Base-by-base conservation (phyloP, 1,140 invertebrate genomes). In the Conus betulinus region DNA sequence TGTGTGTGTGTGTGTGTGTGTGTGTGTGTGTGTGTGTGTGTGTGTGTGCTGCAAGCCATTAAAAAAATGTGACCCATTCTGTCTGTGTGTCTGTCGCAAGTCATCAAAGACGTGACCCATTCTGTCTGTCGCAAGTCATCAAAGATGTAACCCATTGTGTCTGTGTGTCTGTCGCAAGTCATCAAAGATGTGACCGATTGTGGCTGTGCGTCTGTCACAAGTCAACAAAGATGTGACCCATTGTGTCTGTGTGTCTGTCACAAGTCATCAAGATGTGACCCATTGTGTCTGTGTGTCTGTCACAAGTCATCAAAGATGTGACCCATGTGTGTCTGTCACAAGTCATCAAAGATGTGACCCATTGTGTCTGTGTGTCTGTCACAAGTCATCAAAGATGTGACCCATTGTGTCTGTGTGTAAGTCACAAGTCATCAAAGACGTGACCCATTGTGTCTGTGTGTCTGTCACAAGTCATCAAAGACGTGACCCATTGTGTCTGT, bases 1-100 rank as follows among this genome's bases (percentile, higher is more conserved):
- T 82, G 53, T 82, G 53, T 82, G 53, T 82, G 53, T 74, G 71
- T 20, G 71, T 74, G 71, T 74, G 71, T 74, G 71, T 74, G 71
- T 74, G 79, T 52, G 79, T 52, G 79, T 52, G 39, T 82, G 53
- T 52, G 79, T 82, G 79, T 52, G 53, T 52, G 79, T 52, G 39
- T 82, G 39, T 55, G 53, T 52, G 79, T 52, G 79, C 3, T 39
- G 60, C 11, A 63, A 63, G 60, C 10, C 10, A 63, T 11, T 39
- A 39, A 1, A 20, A 63, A 63, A 11, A 20, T 63, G 60, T 20
- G 60, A 13, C 1, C 60, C 11, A 13, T 11, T 0, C n/a, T 82
- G 53, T 82, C 15, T 82, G 53, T 82, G 53, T 82, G 53, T 82
- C 15, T 74, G 71, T 82, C 17, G 39, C 39, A 39, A 39, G 39